phyloP scores from a whole-genome alignment of 2,797 vertebrate genomes.

The Hippocampus kuda region DNA sequence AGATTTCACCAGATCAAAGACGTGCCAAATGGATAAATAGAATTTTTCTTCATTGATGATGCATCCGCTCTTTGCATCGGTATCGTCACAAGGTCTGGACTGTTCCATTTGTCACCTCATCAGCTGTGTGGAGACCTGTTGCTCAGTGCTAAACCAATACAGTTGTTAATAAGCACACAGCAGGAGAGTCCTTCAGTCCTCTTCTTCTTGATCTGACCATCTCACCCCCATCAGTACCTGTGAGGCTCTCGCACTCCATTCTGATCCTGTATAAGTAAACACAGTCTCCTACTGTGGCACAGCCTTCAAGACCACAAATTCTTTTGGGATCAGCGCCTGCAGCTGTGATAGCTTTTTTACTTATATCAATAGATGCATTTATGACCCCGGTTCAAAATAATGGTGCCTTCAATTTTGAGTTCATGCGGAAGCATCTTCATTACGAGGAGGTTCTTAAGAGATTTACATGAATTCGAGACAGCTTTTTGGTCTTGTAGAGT shows the following conservation, averaged over 20 bases:
- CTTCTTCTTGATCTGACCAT: constrained; percentile 21
- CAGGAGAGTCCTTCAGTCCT: constrained; percentile 30
- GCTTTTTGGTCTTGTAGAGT: constrained; percentile 12
- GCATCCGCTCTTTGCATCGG: constrained; percentile 18
- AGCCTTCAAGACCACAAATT: constrained; percentile 29
- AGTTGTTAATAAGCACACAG: constrained; percentile 42
- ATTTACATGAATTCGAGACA: constrained; percentile 41
- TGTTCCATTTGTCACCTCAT: neutral
- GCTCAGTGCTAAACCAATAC: constrained; percentile 35
- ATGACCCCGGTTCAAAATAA: neutral
- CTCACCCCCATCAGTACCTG: constrained; percentile 6
- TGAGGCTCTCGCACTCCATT: constrained; percentile 13
- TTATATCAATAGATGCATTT: neutral
- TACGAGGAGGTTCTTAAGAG: constrained; percentile 21
- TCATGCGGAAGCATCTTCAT: constrained; percentile 9
- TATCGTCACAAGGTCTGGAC: neutral
- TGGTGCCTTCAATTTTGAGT: constrained; percentile 3
- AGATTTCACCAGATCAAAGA: neutral
- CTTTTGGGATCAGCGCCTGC: constrained; percentile 5
- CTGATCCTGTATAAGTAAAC: constrained; percentile 25
- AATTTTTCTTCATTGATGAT: constrained; percentile 19
- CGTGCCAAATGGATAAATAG: constrained; percentile 21
- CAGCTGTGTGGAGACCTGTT: constrained; percentile 13
- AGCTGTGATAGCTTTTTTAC: constrained; percentile 17
- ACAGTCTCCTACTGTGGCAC: neutral